Percentiles rank a stretch among this genome's conserved stretches.
These are phyloP conservation scores for Trichechus manatus DNA, from an alignment of 2,113 vertebrate genomes.

Conservation along the genomic window DNA sequence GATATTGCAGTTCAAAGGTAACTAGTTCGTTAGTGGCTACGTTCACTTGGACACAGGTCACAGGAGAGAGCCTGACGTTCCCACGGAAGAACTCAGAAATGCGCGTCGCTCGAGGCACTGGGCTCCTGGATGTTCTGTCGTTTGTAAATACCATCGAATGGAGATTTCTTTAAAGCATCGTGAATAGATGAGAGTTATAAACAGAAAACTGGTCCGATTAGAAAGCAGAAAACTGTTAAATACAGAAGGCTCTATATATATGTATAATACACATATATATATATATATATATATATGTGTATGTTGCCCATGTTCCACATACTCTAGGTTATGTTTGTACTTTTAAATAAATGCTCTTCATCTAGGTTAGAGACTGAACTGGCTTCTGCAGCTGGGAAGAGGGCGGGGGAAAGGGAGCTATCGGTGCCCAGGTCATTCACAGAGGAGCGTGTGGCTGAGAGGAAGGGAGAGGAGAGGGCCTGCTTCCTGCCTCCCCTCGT, in stretches of 20 bases:
- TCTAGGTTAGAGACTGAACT: constrained; percentile 21
- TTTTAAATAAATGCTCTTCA: constrained; percentile 80
- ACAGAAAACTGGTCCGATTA: constrained; percentile 70
- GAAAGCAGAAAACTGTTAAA: constrained; percentile 72
- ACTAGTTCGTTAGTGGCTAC: constrained; percentile 83
- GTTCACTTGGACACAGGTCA: constrained; percentile 77
- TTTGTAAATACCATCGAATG: constrained; percentile 61
- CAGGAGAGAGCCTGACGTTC: constrained; percentile 73
- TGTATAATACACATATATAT: no score
- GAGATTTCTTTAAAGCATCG: constrained; percentile 65
- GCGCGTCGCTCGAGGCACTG: constrained; percentile 40
- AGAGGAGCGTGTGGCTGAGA: not conserved
- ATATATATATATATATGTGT: not conserved
- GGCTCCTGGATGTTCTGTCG: constrained; percentile 64
- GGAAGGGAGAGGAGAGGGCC: constrained; percentile 14
- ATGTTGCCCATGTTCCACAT: constrained; percentile 71
- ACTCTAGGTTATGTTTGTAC: constrained; percentile 69
- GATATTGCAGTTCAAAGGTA: constrained; percentile 85
- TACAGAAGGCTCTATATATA: not conserved
- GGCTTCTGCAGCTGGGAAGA: constrained; percentile 65
- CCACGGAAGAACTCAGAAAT: constrained; percentile 78
- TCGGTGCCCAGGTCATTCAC: not conserved
- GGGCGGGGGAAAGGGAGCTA: constrained; percentile 5
- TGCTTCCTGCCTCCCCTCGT: not conserved
- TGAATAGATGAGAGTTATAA: constrained; percentile 74